Base-by-base conservation (phyloP, 1,140 invertebrate genomes). In the Dendroctonus ponderosae region DNA sequence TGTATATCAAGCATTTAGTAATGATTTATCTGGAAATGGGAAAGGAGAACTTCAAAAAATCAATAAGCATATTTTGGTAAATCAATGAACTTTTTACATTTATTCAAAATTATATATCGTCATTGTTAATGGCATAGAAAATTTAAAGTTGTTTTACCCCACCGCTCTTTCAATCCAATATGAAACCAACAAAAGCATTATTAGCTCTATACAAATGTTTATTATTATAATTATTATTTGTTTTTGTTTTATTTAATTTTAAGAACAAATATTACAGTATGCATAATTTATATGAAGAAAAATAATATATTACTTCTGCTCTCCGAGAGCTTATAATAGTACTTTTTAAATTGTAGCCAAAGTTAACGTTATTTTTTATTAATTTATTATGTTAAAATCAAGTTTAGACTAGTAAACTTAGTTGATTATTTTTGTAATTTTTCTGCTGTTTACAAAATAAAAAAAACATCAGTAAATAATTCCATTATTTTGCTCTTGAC, bases 321-420 rank as follows among this genome's bases (percentile, higher is more conserved):
- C 44, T 11, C 50, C 26, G 37, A 41, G 14, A 39, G 37, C 38
- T 39, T 41, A 11, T 41, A 58, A 46, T 50, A 58, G 43, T 58
- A 58, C 49, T 58, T 58, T 66, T 66, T 58, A 66, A 64, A 66
- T 58, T 66, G 63, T 66, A 66, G 63, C 63, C 63, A 66, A 66
- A 66, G 63, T 66, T 62, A 62, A 62, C 60, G 60, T 62, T 66
- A 63, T 54, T 63, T 58, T 63, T 63, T 63, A 66, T 58, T 66
- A 66, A 66, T 66, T 66, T 66, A 66, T 66, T 66, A 66, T 66
- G 56, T 66, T 66, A 59, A 51, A 50, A 58, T 57, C 44, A 26
- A 57, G 11, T 66, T 66, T 66, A 58, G 40, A 48, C 42, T 12
- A 58, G 53, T 53, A 57, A 58, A 54, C 53, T 42, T 66, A 26